Evolutionary conservation across 1,140 invertebrate species (phyloP), one percentile per base, ranked within the genome.

Genomic region (Drosophila watanabei): DNA sequence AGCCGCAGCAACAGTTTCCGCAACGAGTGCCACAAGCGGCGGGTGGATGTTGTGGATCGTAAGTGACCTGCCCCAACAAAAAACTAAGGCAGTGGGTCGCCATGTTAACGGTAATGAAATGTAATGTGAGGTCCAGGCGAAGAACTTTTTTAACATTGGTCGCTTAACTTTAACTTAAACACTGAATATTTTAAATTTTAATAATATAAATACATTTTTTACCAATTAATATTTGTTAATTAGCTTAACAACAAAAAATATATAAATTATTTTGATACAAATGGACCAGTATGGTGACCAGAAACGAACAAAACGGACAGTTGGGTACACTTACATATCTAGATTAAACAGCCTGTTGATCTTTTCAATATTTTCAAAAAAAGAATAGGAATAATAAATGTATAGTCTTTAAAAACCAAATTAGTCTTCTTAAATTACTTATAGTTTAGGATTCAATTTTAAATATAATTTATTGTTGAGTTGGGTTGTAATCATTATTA

Each of bases 21-120:
- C 37, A 52, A 28, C 24, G 33, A 8, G 13, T 46, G 39, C 33
- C 59, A 41, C 18, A 24, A 16, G 16, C n/a, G 24, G 35, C 16
- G 13, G 32, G 9, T 48, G 57, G 57, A 49, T 20, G 20, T 30
- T 81, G 86, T 89, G 86, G 86, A 90, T 80, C 76, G 65, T 82
- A 89, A 85, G 76, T 90, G 86, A 89, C 86, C 86, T 89, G 75
- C 75, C 81, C 48, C 45, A 49, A 41, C 32, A 62, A 37, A 46
- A 49, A 80, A 61, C 57, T 79, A 80, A 82, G 86, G 54, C 85
- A 89, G 68, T 89, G 70, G 75, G 79, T 82, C 79, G 78, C 62
- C 45, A 79, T 89, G 80, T 89, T 78, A 84, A 65, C 14, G 28
- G 6, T 11, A n/a, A n/a, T n/a, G n/a, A n/a, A n/a, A 76, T 56